These are phyloP conservation scores for Aldabrachelys gigantea DNA, from an alignment of 2,113 vertebrate species.

Conservation along the genomic window DNA sequence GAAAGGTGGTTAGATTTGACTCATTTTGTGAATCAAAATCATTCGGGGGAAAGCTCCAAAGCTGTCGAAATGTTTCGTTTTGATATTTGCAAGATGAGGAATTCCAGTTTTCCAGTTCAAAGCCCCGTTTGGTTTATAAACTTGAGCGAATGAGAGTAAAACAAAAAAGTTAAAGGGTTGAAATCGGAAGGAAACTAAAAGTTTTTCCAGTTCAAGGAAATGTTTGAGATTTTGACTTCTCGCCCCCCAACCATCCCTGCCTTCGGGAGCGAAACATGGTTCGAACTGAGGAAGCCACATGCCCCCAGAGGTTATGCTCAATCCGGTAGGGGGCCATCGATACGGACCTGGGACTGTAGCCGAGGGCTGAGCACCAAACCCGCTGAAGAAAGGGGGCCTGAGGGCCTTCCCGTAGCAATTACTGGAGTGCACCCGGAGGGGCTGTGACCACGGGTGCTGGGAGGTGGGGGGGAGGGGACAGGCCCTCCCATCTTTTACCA, in stretches of 20 bases:
- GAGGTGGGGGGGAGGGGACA: rapidly evolving
- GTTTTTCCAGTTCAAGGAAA: background rate
- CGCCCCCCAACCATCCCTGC: background rate
- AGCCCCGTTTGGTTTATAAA: background rate
- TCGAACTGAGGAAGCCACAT: background rate
- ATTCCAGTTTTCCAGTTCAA: background rate
- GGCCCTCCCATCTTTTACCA: background rate
- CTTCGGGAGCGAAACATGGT: no score
- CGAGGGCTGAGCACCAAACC: background rate
- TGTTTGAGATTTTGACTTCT: no score
- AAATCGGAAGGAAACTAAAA: background rate
- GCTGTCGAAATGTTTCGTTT: background rate
- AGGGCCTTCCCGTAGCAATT: background rate
- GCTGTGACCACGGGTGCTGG: background rate
- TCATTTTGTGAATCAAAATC: background rate
- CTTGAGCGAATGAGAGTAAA: background rate
- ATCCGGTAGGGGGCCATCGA: no score
- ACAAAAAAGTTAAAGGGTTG: background rate
- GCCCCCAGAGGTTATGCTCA: background rate
- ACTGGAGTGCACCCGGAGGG: background rate
- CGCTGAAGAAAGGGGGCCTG: background rate
- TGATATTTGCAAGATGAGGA: background rate
- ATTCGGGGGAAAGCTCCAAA: background rate
- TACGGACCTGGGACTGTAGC: background rate
- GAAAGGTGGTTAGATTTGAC: background rate